Base-by-base conservation (phyloP, 1,140 invertebrate species). In the Drosophila grimshawi region DNA sequence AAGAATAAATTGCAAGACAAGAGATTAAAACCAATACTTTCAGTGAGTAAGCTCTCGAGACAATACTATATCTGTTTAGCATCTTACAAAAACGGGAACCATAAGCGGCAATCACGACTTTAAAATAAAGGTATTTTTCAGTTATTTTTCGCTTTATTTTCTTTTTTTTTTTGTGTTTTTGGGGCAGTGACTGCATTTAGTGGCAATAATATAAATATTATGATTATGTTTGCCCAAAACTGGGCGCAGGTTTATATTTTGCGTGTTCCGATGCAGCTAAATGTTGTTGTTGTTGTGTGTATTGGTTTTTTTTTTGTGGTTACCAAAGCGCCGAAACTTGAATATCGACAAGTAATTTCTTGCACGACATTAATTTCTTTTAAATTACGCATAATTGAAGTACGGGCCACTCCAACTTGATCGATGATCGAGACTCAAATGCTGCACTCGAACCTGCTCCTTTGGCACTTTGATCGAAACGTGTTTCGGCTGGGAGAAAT, bases 331-430 rank as follows among this genome's bases (percentile, higher is more conserved):
- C 70, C 55, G 33, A 70, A 78, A 65, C 76, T 61, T 71, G 68
- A 78, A 86, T 53, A 69, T 33, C 85, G 52, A 80, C 89, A 85
- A 89, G 80, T 90, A 86, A 86, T 90, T 90, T 89, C 78, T 86
- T 89, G 86, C 81, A 90, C 81, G 85, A 90, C 86, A 89, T 90
- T 89, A 89, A 89, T 89, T 89, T 89, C 81, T 90, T 86, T 89
- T 81, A 89, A 89, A 89, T 89, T 89, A 86, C 85, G 85, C 85
- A 89, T 89, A 89, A 89, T 89, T 89, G 86, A 90, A 86, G 86
- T 78, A 73, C 79, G 72, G 32, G 60, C 57, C 80, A 86, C 80
- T 86, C 76, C 65, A 86, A 82, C 52, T 74, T 86, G 82, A 86
- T 86, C 82, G 83, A 82, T 88, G 83, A 66, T 62, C 72, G 63